Evolutionary conservation across 2,797 vertebrate species (phyloP), one percentile per base, ranked within the genome.

Genomic region (Paedocypris micromegethes): DNA sequence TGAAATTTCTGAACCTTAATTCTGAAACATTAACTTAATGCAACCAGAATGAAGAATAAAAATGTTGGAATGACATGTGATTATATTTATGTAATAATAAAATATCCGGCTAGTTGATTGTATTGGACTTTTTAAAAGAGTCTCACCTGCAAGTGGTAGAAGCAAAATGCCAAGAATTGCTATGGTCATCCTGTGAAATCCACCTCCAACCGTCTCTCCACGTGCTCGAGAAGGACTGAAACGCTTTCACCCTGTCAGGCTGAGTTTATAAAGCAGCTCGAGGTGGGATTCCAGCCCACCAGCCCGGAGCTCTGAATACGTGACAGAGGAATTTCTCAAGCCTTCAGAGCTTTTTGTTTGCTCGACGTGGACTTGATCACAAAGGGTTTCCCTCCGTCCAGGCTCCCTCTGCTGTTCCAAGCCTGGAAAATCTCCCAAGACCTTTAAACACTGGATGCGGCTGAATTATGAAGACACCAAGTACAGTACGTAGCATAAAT

Each of bases 131-230:
- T 40, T 41, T 38, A 54, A 9, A 40, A 69, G 44, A 51, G 5
- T 6, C 72, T 56, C 71, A 78, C 82, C 80, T 69, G 72, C 59
- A 47, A 65, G 46, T 23, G 72, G 66, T 2, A 80, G 49, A 44
- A 73, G 9, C 37, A 79, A 46, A 57, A 66, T 51, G 40, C 68
- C 39, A 4, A 66, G 8, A 1, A 75, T 45, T 71, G 44, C 41
- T 6, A 42, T 9, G 45, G 44, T 6, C 78, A 79, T 82, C 50
- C 2, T 72, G 63, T 38, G 38, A 41, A 9, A 55, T 64, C 40
- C 59, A 46, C 9, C 41, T 44, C 7, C 38, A 41, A 66, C 57
- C 54, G 58, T 37, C 4, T 6, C 6, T n/a, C 9, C 5, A 43
- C 9, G 46, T 37, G 38, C 40, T 48, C 44, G 5, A 23, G 5